Conservation (phyloP, 2,888 invertebrate species). For the Perdita meconis region DNA sequence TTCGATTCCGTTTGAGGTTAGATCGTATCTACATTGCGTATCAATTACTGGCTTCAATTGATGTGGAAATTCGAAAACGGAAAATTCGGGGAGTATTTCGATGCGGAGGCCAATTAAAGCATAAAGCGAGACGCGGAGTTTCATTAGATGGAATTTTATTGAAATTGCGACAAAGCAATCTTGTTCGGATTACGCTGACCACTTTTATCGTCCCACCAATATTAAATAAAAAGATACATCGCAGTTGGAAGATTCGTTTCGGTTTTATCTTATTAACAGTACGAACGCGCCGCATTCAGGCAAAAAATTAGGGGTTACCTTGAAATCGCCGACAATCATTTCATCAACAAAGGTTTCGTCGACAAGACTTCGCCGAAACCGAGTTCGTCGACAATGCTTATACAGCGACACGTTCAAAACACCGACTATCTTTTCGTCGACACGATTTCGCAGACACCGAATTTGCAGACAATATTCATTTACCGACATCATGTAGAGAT, state of each 20-base stretch:
- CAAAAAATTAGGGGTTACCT: too few relatives aligned
- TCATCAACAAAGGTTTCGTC: too few relatives aligned
- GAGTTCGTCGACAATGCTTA: too few relatives aligned
- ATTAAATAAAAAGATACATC: neutral
- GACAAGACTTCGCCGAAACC: too few relatives aligned
- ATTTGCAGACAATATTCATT: too few relatives aligned
- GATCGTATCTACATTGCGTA: neutral
- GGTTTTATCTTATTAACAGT: too few relatives aligned
- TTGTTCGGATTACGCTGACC: neutral
- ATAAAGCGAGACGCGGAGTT: neutral
- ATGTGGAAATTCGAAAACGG: neutral
- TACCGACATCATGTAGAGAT: too few relatives aligned
- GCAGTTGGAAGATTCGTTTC: neutral
- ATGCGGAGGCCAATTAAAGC: neutral
- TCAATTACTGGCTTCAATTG: conserved; percentile 1
- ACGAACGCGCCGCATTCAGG: too few relatives aligned
- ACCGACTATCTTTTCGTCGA: too few relatives aligned
- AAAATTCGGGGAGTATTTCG: neutral
- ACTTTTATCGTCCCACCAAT: neutral
- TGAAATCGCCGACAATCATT: too few relatives aligned
- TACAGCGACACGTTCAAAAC: too few relatives aligned
- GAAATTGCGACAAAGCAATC: neutral
- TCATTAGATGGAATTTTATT: neutral
- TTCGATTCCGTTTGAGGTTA: conserved; percentile 14
- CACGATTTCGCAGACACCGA: too few relatives aligned